Evolutionary conservation across 2,797 vertebrate genomes (phyloP), one percentile per base, ranked within the genome.

Genomic region (Urophycis tenuis): DNA sequence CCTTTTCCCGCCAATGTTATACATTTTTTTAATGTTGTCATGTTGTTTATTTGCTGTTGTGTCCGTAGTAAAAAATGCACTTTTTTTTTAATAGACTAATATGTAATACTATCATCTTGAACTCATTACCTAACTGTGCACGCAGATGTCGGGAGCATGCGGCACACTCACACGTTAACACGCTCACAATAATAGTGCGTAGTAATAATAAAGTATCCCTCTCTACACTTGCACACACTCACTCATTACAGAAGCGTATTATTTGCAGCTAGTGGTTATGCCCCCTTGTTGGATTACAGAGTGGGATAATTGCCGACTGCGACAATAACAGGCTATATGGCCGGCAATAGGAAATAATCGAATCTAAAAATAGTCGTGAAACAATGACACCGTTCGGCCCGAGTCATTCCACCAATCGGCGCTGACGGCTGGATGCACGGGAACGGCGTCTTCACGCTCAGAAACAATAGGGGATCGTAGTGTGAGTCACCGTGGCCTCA

Each of bases 291-390:
- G 70, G 83, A 83, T 86, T 85, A 83, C 53, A 88, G 84, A 78
- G 82, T 74, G 29, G 74, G 30, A 74, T 85, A 87, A 86, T 86
- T 75, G 84, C 81, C 4, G 70, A 77, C 78, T 36, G 81, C 75
- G 72, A 79, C 79, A 86, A 83, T 85, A 86, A 78, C 78, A 78
- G 74, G 80, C 76, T 71, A 71, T 34, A 30, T 75, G 14, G 76
- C 79, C 79, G 49, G 60, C 3, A 64, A 29, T 64, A 64, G 22
- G 49, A 60, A 60, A 60, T 60, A n/a, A 9, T n/a, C 8, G 8
- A 2, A 67, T 67, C 83, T 86, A 85, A 81, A 85, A 85, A 85
- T 81, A 87, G 81, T 77, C 67, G 11, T 76, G 80, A 80, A 88
- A 85, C 82, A 85, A 82, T 82, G 7, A 75, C 2, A 22, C 3